Conservation (phyloP, 2,888 invertebrate species). For the Plagiodera versicolora region DNA sequence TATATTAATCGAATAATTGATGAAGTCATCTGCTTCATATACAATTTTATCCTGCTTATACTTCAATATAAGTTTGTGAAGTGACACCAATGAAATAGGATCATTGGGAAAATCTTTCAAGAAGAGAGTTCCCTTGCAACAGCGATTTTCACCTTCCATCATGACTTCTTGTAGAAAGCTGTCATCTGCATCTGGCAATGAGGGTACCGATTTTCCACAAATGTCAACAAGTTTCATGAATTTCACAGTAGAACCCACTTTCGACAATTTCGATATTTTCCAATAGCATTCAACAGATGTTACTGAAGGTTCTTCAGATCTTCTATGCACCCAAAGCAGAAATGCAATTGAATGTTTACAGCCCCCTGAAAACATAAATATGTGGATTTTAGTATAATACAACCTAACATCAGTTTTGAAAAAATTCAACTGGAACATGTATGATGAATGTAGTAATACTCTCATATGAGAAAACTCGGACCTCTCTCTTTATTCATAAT, state of each 20-base stretch:
- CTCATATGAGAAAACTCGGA: background rate
- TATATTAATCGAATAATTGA: background rate
- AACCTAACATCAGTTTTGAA: no score
- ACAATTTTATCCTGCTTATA: background rate
- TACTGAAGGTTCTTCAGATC: conserved; percentile 20
- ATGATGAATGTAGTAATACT: no score
- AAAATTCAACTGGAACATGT: background rate
- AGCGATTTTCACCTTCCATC: background rate
- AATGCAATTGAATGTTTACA: conserved; percentile 32
- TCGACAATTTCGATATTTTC: conserved; percentile 1
- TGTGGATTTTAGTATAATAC: background rate
- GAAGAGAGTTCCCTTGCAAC: background rate
- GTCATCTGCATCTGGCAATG: background rate
- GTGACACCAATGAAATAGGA: background rate
- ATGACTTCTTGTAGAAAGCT: background rate
- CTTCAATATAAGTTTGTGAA: background rate
- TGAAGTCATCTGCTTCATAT: background rate
- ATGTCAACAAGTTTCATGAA: background rate
- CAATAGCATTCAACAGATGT: conserved; percentile 6
- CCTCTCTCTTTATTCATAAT: no score
- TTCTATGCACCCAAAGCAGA: conserved; percentile 14
- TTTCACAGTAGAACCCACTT: background rate
- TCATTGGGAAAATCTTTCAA: background rate
- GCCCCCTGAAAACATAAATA: conserved; percentile 19
- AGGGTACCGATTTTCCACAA: background rate